Evolutionary conservation across 1,140 invertebrate species (phyloP).

Genomic region (Philotrypesis tridentata): DNA sequence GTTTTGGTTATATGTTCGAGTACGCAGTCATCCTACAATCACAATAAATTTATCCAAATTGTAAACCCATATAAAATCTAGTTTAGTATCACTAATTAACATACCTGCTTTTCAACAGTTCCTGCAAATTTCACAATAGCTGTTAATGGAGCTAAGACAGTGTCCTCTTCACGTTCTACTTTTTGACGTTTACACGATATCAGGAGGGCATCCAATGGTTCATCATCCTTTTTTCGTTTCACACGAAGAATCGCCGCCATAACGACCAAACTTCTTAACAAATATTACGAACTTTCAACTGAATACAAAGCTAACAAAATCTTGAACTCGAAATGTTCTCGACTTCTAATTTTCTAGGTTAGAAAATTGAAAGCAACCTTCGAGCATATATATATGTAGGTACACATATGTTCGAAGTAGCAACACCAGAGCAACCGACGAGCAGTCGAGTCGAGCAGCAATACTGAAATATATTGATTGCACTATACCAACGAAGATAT

Average conservation of each 20-base stretch:
- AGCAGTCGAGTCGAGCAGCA: no score
- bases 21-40: slow-evolving; percentile 67
- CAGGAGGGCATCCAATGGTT: slow-evolving; percentile 74
- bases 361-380: no score
- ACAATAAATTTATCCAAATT: slow-evolving; percentile 20
- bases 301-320: neutral
- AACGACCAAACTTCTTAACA: slow-evolving; percentile 22
- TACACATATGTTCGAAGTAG: no score
- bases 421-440: no score
- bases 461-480: no score
- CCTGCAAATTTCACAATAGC: slow-evolving; percentile 76
- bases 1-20: slow-evolving; percentile 64
- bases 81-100: neutral
- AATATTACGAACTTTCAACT: neutral
- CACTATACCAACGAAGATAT: no score
- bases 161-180: slow-evolving; percentile 56
- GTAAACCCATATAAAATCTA: no score
- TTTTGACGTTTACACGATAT: slow-evolving; percentile 75
- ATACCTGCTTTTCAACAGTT: slow-evolving; percentile 72
- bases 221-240: slow-evolving; percentile 75
- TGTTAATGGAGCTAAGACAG: slow-evolving; percentile 55
- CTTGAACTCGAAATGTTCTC: neutral
- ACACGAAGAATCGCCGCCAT: slow-evolving; percentile 77
- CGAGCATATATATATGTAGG: no score
- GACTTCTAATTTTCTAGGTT: neutral